phyloP scores from a whole-genome alignment of 30 jellyfish, hydroid and myxozoan genomes.

The Aurelia sp. region DNA sequence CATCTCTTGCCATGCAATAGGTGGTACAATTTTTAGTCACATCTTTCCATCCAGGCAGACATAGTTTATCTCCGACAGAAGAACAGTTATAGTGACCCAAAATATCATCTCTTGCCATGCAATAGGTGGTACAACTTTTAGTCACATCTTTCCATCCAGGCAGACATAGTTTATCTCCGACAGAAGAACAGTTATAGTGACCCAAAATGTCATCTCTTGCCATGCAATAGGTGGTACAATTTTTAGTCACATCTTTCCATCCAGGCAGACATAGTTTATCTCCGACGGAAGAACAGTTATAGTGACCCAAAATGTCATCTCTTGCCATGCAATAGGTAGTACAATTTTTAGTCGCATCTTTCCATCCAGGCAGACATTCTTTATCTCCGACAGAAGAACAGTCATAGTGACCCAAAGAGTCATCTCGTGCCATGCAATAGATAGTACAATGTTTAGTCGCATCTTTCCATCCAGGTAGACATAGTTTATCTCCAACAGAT shows the following conservation, averaged over 20 bases:
- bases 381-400: no score
- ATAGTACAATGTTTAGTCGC: slow-evolving; percentile 46
- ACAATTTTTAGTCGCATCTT: no score
- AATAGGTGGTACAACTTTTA: slow-evolving; percentile 8
- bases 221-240: no score
- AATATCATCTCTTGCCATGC: slow-evolving; percentile 53
- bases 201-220: slow-evolving; percentile 45
- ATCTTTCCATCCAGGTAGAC: slow-evolving; percentile 76
- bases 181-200: slow-evolving; percentile 47
- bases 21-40: slow-evolving; percentile 48
- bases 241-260: slow-evolving; percentile 24
- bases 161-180: slow-evolving; percentile 61
- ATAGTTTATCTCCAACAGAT: slow-evolving; percentile 37
- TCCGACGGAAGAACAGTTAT: slow-evolving; percentile 36
- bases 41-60: slow-evolving; percentile 71
- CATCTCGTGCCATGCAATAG: no score
- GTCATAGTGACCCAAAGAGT: no score
- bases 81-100: slow-evolving; percentile 66
- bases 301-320: no score
- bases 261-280: slow-evolving; percentile 66
- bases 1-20: no score
- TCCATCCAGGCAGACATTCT: no score
- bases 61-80: slow-evolving; percentile 38
- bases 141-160: slow-evolving; percentile 58
- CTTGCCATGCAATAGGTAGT: no score